phyloP scores from a whole-genome alignment of 2,113 vertebrate genomes.

The Telmatochromis sp. region DNA sequence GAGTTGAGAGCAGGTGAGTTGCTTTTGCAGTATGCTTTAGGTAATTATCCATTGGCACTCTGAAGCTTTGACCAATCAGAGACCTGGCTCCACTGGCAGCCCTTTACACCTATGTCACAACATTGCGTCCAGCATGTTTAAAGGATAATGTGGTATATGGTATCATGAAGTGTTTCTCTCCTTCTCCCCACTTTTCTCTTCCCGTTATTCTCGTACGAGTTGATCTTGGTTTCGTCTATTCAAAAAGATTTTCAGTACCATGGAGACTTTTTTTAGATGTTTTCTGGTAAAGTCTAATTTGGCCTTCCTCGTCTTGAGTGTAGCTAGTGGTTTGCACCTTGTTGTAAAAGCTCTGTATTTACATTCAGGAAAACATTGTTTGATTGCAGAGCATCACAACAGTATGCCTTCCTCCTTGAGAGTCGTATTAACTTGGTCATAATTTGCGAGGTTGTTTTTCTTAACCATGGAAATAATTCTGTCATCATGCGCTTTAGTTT shows the following conservation, averaged over 20 bases:
- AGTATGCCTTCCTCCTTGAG: neutral
- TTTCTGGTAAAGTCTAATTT: neutral
- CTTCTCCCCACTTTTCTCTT: neutral
- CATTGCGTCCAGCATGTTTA: neutral
- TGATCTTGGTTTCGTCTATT: neutral
- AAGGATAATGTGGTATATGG: neutral
- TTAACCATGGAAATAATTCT: neutral
- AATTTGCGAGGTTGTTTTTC: neutral
- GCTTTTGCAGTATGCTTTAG: neutral
- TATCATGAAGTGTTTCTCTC: neutral
- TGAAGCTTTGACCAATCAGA: neutral
- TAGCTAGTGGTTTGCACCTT: neutral
- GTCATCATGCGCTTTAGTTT: neutral
- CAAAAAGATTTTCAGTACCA: neutral
- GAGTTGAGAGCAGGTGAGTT: neutral
- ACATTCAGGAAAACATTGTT: fast-evolving
- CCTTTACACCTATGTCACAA: neutral
- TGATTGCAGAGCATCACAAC: neutral
- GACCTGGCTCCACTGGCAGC: neutral
- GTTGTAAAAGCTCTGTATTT: neutral
- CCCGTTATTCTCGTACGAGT: neutral
- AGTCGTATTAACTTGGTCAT: fast-evolving
- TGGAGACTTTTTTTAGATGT: neutral
- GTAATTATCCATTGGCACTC: neutral
- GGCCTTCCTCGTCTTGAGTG: neutral